These are phyloP conservation scores for Heterodera schachtii DNA, from an alignment of 1,140 invertebrate genomes.

Conservation along the genomic window DNA sequence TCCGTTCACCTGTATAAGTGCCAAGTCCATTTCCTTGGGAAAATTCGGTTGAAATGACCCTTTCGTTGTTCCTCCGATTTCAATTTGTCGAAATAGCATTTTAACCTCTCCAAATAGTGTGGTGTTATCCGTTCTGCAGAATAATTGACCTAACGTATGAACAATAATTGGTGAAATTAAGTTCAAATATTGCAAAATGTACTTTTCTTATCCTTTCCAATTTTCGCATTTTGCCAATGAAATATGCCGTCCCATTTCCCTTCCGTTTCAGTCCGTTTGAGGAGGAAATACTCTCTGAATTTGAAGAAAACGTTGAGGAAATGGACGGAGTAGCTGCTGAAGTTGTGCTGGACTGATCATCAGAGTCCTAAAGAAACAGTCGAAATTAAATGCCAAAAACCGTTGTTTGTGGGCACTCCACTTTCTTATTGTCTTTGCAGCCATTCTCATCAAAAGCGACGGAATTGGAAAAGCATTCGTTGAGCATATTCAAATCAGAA, in stretches of 20 bases:
- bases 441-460: neutral
- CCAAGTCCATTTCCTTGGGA: slow-evolving; percentile 78
- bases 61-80: slow-evolving; percentile 79
- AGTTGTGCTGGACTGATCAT: neutral
- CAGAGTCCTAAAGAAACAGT: neutral
- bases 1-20: slow-evolving; percentile 41
- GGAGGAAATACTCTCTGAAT: neutral
- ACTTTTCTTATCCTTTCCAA: slow-evolving; percentile 18
- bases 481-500: slow-evolving; percentile 39
- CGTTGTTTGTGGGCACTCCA: neutral
- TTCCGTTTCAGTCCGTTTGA: slow-evolving; percentile 6
- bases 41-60: slow-evolving; percentile 87
- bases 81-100: slow-evolving; percentile 75
- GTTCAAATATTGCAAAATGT: neutral
- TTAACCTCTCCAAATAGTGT: slow-evolving; percentile 34
- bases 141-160: slow-evolving; percentile 25
- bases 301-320: slow-evolving; percentile 21
- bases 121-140: slow-evolving; percentile 30
- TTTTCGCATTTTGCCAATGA: neutral
- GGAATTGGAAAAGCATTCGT: slow-evolving; percentile 23
- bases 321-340: neutral
- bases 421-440: neutral
- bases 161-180: neutral
- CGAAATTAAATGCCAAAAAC: too few relatives aligned
- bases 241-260: neutral